Evolutionary conservation across 2,888 invertebrate genomes (phyloP), one percentile per base, ranked within the genome.

Genomic region (Coelinius sp.): DNA sequence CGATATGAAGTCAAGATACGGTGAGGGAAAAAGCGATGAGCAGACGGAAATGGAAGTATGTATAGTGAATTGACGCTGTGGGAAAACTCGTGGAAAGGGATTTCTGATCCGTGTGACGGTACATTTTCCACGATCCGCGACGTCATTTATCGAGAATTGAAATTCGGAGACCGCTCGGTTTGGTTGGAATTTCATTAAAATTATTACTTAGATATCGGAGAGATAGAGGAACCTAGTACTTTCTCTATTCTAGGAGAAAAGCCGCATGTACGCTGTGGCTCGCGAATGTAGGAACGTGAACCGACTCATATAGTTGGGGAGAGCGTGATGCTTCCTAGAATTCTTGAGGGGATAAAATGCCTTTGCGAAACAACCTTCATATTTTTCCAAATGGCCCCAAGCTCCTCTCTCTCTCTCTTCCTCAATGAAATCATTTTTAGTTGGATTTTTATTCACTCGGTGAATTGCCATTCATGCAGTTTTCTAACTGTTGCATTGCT

Each of bases 161-260:
- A 83, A 85, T 85, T 83, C 84, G 79, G 73, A 79, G 82, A 80
- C 80, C 75, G 78, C 73, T 46, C 49, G 46, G 24, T 24, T 56
- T 25, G 53, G 44, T 44, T 78, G 82, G 86, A 86, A 86, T 86
- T 86, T 86, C 86, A 86, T 86, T 86, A 86, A 84, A 85, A 85
- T 83, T 80, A 84, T 82, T 81, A 84, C 85, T 85, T 78, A 81
- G 84, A 84, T 85, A 85, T 86, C 82, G 85, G 83, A 83, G 81
- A 78, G 49, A 59, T 59, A n/a, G 53, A 66, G 27, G 27, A 22
- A 25, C 41, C 53, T 52, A 27, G 31, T 17, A 49, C 31, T 38
- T 35, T 38, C 17, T 63, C 25, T 41, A 35, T 35, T n/a, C 24
- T 41, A 62, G 8, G 59, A 14, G 46, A 49, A 20, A 46, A 46